These are phyloP conservation scores for Lethrus apterus DNA, from an alignment of 1,140 invertebrate species.

Conservation along the genomic window DNA sequence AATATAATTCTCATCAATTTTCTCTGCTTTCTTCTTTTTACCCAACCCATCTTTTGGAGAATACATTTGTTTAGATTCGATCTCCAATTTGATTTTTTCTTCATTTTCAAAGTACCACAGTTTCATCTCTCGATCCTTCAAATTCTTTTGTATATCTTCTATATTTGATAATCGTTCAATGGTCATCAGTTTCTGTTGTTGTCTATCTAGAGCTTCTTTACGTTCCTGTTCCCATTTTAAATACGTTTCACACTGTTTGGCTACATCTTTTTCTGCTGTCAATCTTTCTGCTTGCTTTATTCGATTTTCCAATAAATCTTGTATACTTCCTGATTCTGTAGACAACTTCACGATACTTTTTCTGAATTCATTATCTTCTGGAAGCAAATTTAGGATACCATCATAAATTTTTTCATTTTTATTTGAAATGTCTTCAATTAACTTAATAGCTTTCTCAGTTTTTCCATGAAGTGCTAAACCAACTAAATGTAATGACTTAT, in stretches of 20 bases:
- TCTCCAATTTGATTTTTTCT: slow-evolving; percentile 62
- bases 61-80: slow-evolving; percentile 47
- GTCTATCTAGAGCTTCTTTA: slow-evolving; percentile 48
- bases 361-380: slow-evolving; percentile 35
- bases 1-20: slow-evolving; percentile 54
- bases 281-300: slow-evolving; percentile 47
- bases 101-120: slow-evolving; percentile 71
- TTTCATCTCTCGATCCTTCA: slow-evolving; percentile 54
- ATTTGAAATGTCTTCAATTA: slow-evolving; percentile 39
- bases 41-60: slow-evolving; percentile 42
- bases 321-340: slow-evolving; percentile 34
- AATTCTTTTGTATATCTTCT: slow-evolving; percentile 49
- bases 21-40: slow-evolving; percentile 40
- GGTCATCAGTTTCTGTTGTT: slow-evolving; percentile 48
- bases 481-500: slow-evolving; percentile 58
- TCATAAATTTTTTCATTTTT: slow-evolving; percentile 38
- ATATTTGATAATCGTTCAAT: slow-evolving; percentile 50
- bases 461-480: slow-evolving; percentile 64
- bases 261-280: slow-evolving; percentile 48
- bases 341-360: slow-evolving; percentile 24
- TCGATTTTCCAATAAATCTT: slow-evolving; percentile 44
- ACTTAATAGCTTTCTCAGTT: slow-evolving; percentile 48
- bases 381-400: slow-evolving; percentile 42
- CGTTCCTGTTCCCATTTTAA: slow-evolving; percentile 51
- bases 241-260: slow-evolving; percentile 51